A percentile compares a stretch with the other conserved stretches of the same genome.
Evolutionary conservation across 2,797 vertebrate genomes (phyloP).

Genomic region (Pygocentrus nattereri): DNA sequence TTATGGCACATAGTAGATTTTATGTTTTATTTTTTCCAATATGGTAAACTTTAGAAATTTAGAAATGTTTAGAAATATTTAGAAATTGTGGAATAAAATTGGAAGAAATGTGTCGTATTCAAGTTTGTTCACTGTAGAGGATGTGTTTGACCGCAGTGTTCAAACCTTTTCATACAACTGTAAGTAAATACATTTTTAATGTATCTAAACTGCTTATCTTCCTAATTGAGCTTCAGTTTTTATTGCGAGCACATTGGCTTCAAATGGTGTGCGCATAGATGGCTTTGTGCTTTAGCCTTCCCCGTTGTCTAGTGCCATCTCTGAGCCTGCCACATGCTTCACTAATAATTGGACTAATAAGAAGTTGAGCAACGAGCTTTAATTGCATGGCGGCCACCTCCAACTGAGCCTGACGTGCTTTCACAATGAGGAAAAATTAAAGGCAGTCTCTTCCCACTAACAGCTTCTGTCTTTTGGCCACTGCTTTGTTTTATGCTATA

Average conservation of each 20-base stretch:
- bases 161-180: too few relatives aligned
- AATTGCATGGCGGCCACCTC: constrained; percentile 62
- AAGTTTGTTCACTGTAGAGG: too few relatives aligned
- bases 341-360: constrained; percentile 80
- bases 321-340: constrained; percentile 67
- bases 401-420: constrained; percentile 56
- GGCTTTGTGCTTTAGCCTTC: constrained; percentile 2
- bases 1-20: too few relatives aligned
- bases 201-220: too few relatives aligned
- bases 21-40: too few relatives aligned
- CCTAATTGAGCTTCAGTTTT: neutral
- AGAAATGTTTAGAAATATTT: too few relatives aligned
- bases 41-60: too few relatives aligned
- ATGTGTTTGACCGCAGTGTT: too few relatives aligned
- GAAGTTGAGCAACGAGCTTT: constrained; percentile 64
- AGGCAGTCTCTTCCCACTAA: neutral
- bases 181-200: too few relatives aligned
- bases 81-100: too few relatives aligned
- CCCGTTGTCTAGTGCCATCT: constrained; percentile 64
- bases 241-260: neutral
- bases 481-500: neutral
- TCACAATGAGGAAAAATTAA: neutral
- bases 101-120: too few relatives aligned
- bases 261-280: neutral
- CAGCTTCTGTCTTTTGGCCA: neutral